Evolutionary conservation across 1,140 invertebrate species (phyloP).

Genomic region (Semibalanus balanoides): DNA sequence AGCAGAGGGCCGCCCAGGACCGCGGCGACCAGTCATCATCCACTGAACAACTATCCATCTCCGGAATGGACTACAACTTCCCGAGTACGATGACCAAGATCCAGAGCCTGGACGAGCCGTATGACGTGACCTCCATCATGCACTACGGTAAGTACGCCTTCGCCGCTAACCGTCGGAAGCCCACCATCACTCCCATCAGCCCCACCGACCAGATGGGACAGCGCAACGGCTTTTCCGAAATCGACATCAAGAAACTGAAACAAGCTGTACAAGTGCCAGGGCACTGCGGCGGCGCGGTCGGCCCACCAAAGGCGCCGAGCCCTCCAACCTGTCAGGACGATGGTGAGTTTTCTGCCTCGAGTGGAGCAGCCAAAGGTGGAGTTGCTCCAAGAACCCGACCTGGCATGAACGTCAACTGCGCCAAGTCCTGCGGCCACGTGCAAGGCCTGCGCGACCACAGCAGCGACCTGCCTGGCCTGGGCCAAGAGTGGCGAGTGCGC

Average conservation of each 20-base stretch:
- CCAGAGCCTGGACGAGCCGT: conserved; percentile 30
- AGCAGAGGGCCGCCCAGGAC: conserved; percentile 66
- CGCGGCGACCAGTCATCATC: conserved; percentile 38
- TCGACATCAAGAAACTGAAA: conserved; percentile 34
- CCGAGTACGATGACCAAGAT: conserved; percentile 28
- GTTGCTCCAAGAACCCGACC: no score
- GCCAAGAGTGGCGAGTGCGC: not conserved
- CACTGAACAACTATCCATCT: conserved; percentile 16
- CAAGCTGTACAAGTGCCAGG: conserved; percentile 30
- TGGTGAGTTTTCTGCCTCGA: conserved; percentile 6
- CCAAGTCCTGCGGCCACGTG: conserved; percentile 29
- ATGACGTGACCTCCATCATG: conserved; percentile 36
- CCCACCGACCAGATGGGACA: conserved; percentile 29
- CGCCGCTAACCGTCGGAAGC: conserved; percentile 25
- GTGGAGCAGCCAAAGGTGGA: not conserved
- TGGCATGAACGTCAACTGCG: conserved; percentile 18
- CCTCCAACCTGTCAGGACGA: conserved; percentile 20
- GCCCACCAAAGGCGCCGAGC: conserved; percentile 11
- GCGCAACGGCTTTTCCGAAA: conserved; percentile 29
- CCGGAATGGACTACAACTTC: conserved; percentile 34
- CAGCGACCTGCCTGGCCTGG: not conserved
- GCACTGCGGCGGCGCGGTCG: conserved; percentile 10
- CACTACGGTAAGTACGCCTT: conserved; percentile 35
- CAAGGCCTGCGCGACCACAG: conserved; percentile 13
- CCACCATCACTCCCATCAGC: conserved; percentile 30